Evolutionary conservation across 2,888 invertebrate species (phyloP).

Genomic region (Opisthograptis luteolata): DNA sequence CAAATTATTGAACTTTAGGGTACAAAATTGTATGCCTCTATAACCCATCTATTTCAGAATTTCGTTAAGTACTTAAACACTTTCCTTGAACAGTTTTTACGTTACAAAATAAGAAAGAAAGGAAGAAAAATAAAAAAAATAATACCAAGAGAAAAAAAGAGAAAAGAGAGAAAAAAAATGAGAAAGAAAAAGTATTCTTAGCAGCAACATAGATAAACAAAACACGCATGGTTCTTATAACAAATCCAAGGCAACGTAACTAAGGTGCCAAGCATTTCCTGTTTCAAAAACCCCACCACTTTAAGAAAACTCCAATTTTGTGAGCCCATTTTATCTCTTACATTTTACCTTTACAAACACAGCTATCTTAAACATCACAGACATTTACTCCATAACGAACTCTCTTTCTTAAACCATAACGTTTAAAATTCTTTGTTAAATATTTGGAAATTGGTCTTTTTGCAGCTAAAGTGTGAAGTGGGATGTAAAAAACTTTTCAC

Average conservation of each 20-base stretch:
- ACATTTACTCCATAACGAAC: neutral
- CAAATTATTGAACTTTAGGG: too few species aligned
- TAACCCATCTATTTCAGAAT: too few species aligned
- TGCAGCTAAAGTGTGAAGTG: neutral
- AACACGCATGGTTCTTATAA: constrained; percentile 11
- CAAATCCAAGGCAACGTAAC: constrained; percentile 18
- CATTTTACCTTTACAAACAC: neutral
- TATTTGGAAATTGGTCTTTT: constrained; percentile 3
- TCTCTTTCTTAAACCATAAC: neutral
- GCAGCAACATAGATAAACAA: neutral
- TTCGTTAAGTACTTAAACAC: too few species aligned
- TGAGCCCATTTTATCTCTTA: constrained; percentile 26
- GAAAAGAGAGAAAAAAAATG: too few species aligned
- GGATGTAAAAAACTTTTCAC: constrained; percentile 27
- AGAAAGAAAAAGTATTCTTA: too few species aligned
- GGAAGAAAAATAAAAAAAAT: too few species aligned
- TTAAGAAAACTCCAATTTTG: constrained; percentile 27
- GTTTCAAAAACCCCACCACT: constrained; percentile 24
- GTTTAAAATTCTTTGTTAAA: neutral
- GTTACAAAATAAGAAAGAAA: too few species aligned
- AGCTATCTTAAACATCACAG: neutral
- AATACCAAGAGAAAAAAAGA: neutral
- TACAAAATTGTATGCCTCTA: too few species aligned
- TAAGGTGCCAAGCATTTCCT: constrained; percentile 19
- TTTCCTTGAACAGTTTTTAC: too few species aligned